phyloP scores from a whole-genome alignment of 2,888 invertebrate species.

The Sphaeridia pumilis region DNA sequence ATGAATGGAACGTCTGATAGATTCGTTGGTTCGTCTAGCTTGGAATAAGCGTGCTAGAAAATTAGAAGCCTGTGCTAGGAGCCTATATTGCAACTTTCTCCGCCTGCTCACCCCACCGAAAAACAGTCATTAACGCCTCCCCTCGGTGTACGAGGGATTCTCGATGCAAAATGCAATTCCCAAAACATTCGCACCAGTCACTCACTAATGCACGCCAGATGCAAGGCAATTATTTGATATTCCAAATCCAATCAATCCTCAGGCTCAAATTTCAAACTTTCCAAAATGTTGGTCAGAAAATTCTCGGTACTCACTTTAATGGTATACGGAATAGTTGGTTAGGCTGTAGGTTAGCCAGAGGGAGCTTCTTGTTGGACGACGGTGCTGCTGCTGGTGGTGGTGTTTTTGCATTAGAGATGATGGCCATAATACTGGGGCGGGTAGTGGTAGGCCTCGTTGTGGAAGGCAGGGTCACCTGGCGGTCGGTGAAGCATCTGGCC shows the following conservation, averaged over 20 bases:
- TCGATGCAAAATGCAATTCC: not conserved
- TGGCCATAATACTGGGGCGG: slow-evolving; percentile 88
- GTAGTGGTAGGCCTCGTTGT: slow-evolving; percentile 79
- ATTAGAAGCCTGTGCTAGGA: no score
- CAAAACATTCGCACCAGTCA: not conserved
- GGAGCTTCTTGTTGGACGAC: not conserved
- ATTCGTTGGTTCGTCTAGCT: no score
- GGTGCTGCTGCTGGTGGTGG: not conserved
- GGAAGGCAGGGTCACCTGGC: slow-evolving; percentile 83
- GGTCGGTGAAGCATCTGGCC: slow-evolving; percentile 95
- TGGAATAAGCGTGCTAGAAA: no score
- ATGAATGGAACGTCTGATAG: slow-evolving; percentile 16
- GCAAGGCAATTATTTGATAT: not conserved
- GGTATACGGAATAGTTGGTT: not conserved
- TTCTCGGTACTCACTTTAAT: not conserved
- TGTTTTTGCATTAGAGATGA: slow-evolving; percentile 54
- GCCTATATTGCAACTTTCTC: no score
- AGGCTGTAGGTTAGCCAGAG: not conserved
- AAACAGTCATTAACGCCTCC: slow-evolving; percentile 1
- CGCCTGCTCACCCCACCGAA: no score
- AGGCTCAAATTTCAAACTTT: no score
- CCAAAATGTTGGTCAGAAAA: not conserved
- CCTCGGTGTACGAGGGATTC: not conserved
- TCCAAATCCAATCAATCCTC: not conserved
- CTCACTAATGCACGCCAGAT: no score